These are phyloP conservation scores for Trichechus manatus DNA, from an alignment of 2,113 vertebrate species.

Conservation along the genomic window DNA sequence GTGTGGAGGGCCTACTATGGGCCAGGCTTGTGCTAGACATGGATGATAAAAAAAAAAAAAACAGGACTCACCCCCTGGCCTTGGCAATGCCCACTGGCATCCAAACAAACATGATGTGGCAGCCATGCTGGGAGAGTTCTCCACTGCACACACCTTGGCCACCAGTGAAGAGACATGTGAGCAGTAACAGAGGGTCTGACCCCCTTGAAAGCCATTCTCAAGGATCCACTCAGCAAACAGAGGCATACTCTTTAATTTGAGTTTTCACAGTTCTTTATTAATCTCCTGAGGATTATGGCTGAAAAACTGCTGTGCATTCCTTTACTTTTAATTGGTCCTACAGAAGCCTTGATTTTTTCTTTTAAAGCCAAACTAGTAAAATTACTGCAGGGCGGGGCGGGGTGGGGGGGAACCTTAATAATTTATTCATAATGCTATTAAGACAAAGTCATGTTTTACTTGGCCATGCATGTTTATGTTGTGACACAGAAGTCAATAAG, in stretches of 20 bases:
- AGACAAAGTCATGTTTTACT: conserved; percentile 53
- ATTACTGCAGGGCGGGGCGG: conserved; percentile 48
- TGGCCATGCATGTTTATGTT: background rate
- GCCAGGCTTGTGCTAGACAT: background rate
- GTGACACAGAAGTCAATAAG: conserved; percentile 1
- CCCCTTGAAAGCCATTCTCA: background rate
- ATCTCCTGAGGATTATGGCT: conserved; percentile 24
- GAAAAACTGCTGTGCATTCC: background rate
- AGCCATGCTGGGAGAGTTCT: background rate
- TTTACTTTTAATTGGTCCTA: conserved; percentile 72
- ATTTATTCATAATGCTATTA: conserved; percentile 72
- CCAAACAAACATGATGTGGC: background rate
- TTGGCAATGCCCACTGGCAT: background rate
- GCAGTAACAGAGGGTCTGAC: background rate
- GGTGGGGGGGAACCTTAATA: conserved; percentile 64
- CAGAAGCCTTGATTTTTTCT: conserved; percentile 28
- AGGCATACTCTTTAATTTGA: background rate
- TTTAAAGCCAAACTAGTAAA: conserved; percentile 50
- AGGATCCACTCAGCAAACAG: background rate
- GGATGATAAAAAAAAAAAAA: background rate
- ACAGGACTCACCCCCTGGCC: background rate
- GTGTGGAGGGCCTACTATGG: background rate
- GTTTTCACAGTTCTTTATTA: conserved; percentile 11
- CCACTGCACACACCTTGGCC: background rate
- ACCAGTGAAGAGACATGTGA: rapidly evolving